These are phyloP conservation scores for Laspeyria flexula DNA, from an alignment of 2,888 invertebrate genomes.

Conservation along the genomic window DNA sequence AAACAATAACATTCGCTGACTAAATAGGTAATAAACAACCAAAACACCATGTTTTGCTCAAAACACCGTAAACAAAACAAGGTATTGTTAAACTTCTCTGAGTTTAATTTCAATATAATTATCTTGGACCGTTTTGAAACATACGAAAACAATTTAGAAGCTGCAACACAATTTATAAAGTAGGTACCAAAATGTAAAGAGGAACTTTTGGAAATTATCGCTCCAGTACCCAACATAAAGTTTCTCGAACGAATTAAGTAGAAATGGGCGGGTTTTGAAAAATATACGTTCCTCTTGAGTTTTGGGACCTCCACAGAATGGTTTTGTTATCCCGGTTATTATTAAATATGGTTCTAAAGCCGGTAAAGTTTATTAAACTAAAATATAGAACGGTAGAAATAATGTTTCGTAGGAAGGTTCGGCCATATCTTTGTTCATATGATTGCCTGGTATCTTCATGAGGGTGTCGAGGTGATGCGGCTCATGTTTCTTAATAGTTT, in stretches of 20 bases:
- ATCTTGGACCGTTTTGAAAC: slow-evolving; percentile 35
- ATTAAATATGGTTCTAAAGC: slow-evolving; percentile 13
- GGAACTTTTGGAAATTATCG: slow-evolving; percentile 63
- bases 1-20: background rate
- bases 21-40: background rate
- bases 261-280: slow-evolving; percentile 50
- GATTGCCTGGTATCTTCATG: slow-evolving; percentile 2
- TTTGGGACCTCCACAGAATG: slow-evolving; percentile 24
- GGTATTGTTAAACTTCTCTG: slow-evolving; percentile 19
- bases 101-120: slow-evolving; percentile 40
- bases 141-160: slow-evolving; percentile 50
- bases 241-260: slow-evolving; percentile 58
- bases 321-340: slow-evolving; percentile 29
- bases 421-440: slow-evolving; percentile 9
- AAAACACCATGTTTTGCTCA: slow-evolving; percentile 3
- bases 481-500: background rate
- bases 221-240: slow-evolving; percentile 54
- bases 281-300: slow-evolving; percentile 45
- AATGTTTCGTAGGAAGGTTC: slow-evolving; percentile 6
- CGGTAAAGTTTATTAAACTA: slow-evolving; percentile 11
- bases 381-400: slow-evolving; percentile 6
- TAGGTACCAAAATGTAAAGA: slow-evolving; percentile 42
- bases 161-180: slow-evolving; percentile 54
- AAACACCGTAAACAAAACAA: slow-evolving; percentile 28
- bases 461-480: background rate